Base-by-base conservation (phyloP, 2,888 invertebrate genomes). In the Drosophila borborema region DNA sequence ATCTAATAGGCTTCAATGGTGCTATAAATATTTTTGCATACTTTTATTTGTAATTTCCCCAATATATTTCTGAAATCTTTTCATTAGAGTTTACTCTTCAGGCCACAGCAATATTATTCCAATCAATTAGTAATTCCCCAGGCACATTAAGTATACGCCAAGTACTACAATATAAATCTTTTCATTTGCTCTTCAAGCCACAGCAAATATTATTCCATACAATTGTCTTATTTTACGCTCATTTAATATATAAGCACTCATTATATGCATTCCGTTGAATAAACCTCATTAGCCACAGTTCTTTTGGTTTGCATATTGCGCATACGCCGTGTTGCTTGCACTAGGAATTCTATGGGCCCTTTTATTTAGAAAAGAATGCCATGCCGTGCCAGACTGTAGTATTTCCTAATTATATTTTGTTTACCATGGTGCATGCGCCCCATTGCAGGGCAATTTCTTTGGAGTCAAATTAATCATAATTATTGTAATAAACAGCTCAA, bases 401-500 rank as follows among this genome's bases (percentile, higher is more conserved):
- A 60, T 66, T 71, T 60, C 34, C 71, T 63, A 66, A 71, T 71
- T 74, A 65, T 61, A 61, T 51, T 63, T 61, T 46, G 16, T 61
- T 38, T n/a, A 14, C 6, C 14, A 78, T 67, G 64, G 56, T 64
- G 46, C 66, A 83, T 64, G 58, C 77, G 74, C 61, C 69, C 38
- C 63, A 28, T 58, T 53, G 64, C 46, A 66, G 36, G 20, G 43
- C 36, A 53, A 8, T 41, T 41, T n/a, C 72, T 58, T 53, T 31
- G 2, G 41, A 51, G 41, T 28, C 28, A 69, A 64, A 64, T 66
- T 53, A 79, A 81, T 63, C 63, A 49, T 63, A 72, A 80, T 82
- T 70, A 68, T 61, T 23, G n/a, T 5, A 38, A 62, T 28, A 28
- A 48, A 55, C 61, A 75, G 78, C n/a, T 55, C 54, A 72, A 75